phyloP scores from a whole-genome alignment of 64 coral and sea anemone species.

The Montipora capricornis region DNA sequence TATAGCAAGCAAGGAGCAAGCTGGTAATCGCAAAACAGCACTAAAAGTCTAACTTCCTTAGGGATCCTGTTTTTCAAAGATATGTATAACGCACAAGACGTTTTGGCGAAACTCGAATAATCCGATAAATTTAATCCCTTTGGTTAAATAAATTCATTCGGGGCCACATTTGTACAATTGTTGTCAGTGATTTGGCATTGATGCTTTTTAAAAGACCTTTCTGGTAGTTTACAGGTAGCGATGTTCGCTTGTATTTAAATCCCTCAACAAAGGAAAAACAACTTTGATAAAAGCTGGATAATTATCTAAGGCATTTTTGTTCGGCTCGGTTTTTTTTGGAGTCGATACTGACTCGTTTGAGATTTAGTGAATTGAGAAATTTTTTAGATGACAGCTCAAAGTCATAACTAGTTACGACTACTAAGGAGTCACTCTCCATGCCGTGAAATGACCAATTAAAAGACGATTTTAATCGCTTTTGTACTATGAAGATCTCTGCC shows the following conservation, averaged over 20 bases:
- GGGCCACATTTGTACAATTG: background rate
- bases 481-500: background rate
- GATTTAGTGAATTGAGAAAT: background rate
- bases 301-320: background rate
- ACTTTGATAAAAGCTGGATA: background rate
- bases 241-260: constrained; percentile 20
- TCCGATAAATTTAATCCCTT: background rate
- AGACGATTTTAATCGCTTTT: background rate
- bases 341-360: background rate
- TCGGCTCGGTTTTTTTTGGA: background rate
- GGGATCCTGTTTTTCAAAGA: background rate
- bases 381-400: background rate
- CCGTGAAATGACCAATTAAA: constrained; percentile 32
- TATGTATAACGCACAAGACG: background rate
- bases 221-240: constrained; percentile 47
- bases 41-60: background rate
- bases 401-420: background rate
- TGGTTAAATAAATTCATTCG: background rate
- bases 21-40: constrained; percentile 13
- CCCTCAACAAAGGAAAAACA: constrained; percentile 23
- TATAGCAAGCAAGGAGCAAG: constrained; percentile 27
- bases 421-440: background rate
- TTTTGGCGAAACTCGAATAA: background rate
- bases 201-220: constrained; percentile 36
- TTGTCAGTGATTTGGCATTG: background rate